phyloP scores from a whole-genome alignment of 2,888 invertebrate species.

The Phyto melanocephala region DNA sequence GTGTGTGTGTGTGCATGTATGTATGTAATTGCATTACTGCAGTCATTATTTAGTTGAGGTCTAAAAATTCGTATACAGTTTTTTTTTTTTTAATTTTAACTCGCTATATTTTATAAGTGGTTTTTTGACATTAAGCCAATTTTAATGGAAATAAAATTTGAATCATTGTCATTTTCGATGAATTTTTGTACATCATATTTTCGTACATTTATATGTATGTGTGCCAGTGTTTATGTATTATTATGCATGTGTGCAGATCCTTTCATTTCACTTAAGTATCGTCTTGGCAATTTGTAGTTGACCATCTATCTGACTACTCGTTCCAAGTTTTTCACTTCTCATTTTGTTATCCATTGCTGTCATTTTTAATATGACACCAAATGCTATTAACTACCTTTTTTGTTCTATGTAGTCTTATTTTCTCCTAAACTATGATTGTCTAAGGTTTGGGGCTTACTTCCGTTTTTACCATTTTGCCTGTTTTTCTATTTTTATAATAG shows the following conservation, averaged over 20 bases:
- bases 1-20: not conserved
- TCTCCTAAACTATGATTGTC: conserved; percentile 6
- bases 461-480: conserved; percentile 13
- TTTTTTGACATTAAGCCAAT: conserved; percentile 38
- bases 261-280: not conserved
- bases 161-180: not conserved
- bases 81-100: conserved; percentile 3
- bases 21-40: conserved; percentile 33
- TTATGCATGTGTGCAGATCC: no score
- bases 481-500: not conserved
- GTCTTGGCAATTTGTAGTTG: not conserved
- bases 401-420: conserved; percentile 54
- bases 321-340: conserved; percentile 19
- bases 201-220: not conserved
- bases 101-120: conserved; percentile 10
- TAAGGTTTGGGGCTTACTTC: conserved; percentile 37
- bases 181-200: not conserved
- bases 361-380: conserved; percentile 58
- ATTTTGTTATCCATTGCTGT: conserved; percentile 39
- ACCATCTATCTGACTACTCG: no score
- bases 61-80: conserved; percentile 21
- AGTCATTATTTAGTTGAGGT: conserved; percentile 55
- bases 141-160: not conserved
- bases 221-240: no score
- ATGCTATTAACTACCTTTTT: conserved; percentile 56